phyloP scores from a whole-genome alignment of 37 sponge, comb jelly and placozoan species.

The Amphimedon queenslandica region DNA sequence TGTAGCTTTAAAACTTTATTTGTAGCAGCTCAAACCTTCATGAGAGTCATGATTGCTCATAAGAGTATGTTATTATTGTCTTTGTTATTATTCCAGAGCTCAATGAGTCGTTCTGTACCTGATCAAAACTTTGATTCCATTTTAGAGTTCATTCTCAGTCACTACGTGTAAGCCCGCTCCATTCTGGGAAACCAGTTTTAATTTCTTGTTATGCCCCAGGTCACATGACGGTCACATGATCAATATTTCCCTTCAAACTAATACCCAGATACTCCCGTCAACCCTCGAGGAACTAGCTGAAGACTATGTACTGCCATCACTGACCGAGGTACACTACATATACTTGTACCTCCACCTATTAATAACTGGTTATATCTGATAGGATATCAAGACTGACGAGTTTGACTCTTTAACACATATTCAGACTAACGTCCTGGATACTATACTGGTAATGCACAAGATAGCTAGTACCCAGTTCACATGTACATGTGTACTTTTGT shows the following conservation, averaged over 20 bases:
- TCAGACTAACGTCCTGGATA: not conserved
- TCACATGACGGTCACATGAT: conserved; percentile 5
- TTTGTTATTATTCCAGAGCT: conserved; percentile 10
- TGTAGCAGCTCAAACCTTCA: no score
- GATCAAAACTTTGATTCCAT: conserved; percentile 11
- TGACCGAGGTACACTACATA: no score
- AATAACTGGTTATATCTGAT: no score
- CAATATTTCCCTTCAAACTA: not conserved
- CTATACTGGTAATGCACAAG: not conserved
- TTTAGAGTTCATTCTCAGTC: conserved; percentile 14
- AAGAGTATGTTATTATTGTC: not conserved
- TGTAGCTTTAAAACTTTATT: no score
- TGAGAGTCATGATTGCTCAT: not conserved
- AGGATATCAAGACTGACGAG: no score
- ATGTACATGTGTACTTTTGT: conserved; percentile 12
- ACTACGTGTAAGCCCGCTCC: conserved; percentile 19
- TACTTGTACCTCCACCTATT: no score
- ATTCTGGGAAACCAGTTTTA: no score
- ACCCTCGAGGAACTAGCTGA: conserved; percentile 16
- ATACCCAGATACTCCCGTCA: conserved; percentile 14
- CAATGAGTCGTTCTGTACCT: conserved; percentile 5
- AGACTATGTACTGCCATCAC: conserved; percentile 23
- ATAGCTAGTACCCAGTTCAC: no score
- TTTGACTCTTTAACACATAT: no score
- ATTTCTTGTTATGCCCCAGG: no score